Evolutionary conservation across 1,140 invertebrate species (phyloP), one percentile per base, ranked within the genome.

Genomic region (Dinoponera quadriceps): DNA sequence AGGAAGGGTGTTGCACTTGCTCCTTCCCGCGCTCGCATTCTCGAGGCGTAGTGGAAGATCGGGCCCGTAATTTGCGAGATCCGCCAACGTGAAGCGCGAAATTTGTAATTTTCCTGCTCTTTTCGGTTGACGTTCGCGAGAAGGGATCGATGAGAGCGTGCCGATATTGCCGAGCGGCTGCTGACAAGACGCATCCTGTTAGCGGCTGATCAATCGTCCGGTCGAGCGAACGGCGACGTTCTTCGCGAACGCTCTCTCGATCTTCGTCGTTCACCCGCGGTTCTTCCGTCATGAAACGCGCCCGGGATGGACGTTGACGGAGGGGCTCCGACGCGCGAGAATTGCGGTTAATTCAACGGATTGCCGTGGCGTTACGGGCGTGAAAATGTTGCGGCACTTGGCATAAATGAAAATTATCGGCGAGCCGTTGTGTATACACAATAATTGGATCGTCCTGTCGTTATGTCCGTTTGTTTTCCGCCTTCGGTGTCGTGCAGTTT

Each of bases 341-440:
- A 82, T 82, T 74, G 57, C 44, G 69, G 48, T 74, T 82, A 82
- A 82, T 82, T 82, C 29, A n/a, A 44, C 29, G 29, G 57, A 82
- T 82, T 62, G 78, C 74, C 44, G 27, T 14, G 18, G 27, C 25
- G 54, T 48, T 22, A 60, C 33, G 55, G 22, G 44, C 44, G 57
- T 63, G 78, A 82, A 82, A 82, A 82, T 82, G 78, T 62, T 74
- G 57, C 54, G 55, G 16, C 55, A 51, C 72, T 75, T 57, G 75
- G 20, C 65, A 69, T 71, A 82, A 82, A 82, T 82, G 78, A 82
- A 82, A 82, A 82, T 82, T 74, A 82, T 82, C 59, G 69, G 44
- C 44, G 49, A 5, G 22, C 51, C 3, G n/a, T n/a, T 44, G 22
- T 22, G 27, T 74, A 54, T 74, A 27, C 69, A 33, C 44, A 51